Evolutionary conservation across 1,140 invertebrate genomes (phyloP).

Genomic region (Bombus pascuorum): DNA sequence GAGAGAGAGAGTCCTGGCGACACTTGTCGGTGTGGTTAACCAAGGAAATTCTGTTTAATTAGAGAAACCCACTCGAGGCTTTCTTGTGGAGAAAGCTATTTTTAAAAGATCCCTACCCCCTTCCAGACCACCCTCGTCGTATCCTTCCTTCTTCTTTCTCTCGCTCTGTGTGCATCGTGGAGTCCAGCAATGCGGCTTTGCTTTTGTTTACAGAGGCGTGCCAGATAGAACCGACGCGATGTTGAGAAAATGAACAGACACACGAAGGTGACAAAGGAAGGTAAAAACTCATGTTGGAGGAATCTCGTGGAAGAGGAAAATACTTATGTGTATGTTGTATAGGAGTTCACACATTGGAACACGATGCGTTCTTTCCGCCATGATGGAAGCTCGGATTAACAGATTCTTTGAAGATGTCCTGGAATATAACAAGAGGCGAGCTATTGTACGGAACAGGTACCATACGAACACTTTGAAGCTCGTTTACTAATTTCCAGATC

Average conservation of each 20-base stretch:
- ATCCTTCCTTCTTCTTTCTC: constrained; percentile 1
- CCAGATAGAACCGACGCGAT: constrained; percentile 12
- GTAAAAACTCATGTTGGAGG: not conserved
- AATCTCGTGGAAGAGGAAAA: not conserved
- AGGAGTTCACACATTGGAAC: not conserved
- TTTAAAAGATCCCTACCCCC: constrained; percentile 53
- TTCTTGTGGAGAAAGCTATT: constrained; percentile 56
- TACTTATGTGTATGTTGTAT: not conserved
- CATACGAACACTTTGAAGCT: not conserved
- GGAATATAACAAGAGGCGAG: not conserved
- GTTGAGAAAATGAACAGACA: not conserved
- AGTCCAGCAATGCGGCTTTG: constrained; percentile 9
- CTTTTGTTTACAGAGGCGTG: constrained; percentile 45
- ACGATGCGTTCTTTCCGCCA: not conserved
- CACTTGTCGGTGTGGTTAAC: constrained; percentile 34
- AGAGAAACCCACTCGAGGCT: constrained; percentile 45
- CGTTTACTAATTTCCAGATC: not conserved
- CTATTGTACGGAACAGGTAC: not conserved
- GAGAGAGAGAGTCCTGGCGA: constrained; percentile 8
- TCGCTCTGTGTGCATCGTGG: not conserved
- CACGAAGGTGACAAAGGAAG: not conserved
- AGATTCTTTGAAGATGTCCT: constrained; percentile 17
- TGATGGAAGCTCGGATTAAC: not conserved
- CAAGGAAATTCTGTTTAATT: constrained; percentile 64
- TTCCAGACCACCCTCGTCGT: too few relatives aligned